phyloP scores from a whole-genome alignment of 2,113 vertebrate genomes.

The Collichthys lucidus region DNA sequence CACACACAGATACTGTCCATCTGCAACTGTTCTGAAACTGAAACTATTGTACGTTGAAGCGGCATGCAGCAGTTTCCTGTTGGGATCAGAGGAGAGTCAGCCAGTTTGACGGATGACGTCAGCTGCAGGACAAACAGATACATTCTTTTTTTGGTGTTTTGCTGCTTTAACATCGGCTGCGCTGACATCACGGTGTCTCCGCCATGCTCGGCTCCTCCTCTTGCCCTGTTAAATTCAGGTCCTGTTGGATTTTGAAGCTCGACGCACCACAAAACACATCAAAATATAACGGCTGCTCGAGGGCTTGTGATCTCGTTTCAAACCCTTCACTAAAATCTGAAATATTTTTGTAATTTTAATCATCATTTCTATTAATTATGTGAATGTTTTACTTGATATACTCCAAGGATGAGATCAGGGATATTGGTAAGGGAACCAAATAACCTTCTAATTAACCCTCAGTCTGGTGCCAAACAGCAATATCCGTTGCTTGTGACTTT shows the following conservation, averaged over 20 bases:
- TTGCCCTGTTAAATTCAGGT: not conserved
- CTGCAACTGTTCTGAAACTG: constrained; percentile 49
- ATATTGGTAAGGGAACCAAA: not conserved
- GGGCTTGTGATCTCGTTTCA: not conserved
- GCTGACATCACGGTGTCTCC: constrained; percentile 15
- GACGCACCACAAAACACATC: not conserved
- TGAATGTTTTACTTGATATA: not conserved
- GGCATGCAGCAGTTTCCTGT: constrained; percentile 52
- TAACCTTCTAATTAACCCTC: not conserved
- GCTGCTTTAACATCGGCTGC: not conserved
- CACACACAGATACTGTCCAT: constrained; percentile 3
- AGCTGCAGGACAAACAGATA: constrained; percentile 35
- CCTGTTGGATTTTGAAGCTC: constrained; percentile 1
- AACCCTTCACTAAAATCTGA: not conserved
- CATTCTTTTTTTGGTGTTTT: constrained; percentile 1
- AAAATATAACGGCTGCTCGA: not conserved
- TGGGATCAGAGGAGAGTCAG: constrained; percentile 29
- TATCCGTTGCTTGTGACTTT: not conserved
- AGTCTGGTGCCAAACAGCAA: not conserved
- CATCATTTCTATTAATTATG: not conserved
- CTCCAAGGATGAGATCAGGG: not conserved
- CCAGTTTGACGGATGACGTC: constrained; percentile 58
- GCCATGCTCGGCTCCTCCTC: not conserved
- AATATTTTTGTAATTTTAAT: not conserved
- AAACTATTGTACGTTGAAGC: constrained; percentile 14